Evolutionary conservation across 2,797 vertebrate species (phyloP).

Genomic region (Cirrhinus mrigala): DNA sequence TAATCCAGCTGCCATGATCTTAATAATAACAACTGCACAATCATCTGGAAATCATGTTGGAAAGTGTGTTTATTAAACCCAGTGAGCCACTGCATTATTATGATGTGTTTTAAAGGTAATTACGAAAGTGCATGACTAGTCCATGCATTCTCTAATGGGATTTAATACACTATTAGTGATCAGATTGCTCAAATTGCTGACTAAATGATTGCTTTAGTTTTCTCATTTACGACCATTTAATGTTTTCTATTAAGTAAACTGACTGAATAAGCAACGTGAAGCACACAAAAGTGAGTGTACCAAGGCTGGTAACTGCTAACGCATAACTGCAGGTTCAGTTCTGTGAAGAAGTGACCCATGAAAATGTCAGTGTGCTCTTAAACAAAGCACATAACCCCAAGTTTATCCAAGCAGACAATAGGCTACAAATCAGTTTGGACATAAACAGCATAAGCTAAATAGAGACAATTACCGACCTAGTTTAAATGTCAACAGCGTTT

Average conservation of each 20-base stretch:
- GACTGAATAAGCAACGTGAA: neutral
- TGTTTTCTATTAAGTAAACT: neutral
- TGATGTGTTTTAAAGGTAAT: slow-evolving; percentile 21
- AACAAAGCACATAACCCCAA: neutral
- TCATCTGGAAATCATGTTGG: neutral
- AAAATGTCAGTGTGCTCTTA: neutral
- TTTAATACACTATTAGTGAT: neutral
- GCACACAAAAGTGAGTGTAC: neutral
- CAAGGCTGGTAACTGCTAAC: neutral
- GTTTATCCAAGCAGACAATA: slow-evolving; percentile 1
- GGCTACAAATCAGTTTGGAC: slow-evolving; percentile 2
- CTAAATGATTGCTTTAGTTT: neutral
- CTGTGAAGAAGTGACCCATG: neutral
- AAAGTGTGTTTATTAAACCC: neutral
- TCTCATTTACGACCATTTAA: neutral
- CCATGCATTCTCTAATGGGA: neutral
- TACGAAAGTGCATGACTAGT: neutral
- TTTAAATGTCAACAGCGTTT: slow-evolving; percentile 1
- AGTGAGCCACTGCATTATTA: neutral
- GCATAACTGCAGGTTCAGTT: neutral
- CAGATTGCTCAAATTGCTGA: neutral
- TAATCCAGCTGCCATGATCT: neutral
- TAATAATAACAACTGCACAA: neutral
- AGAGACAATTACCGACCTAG: neutral
- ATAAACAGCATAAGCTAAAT: neutral